Base-by-base conservation (phyloP, 2,888 invertebrate species). In the Aspidiotus destructor region DNA sequence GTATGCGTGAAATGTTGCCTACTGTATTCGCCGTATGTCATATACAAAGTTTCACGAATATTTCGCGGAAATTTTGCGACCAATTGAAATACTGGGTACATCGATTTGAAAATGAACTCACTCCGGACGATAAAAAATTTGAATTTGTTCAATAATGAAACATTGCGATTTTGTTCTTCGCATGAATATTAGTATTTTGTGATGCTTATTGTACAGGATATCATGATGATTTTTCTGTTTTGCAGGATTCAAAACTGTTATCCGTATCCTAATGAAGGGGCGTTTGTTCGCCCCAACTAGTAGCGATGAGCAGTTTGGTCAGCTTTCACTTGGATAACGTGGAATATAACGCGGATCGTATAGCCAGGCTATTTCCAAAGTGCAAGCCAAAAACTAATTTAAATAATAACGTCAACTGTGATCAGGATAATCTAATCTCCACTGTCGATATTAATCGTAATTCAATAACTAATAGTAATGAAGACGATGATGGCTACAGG, bases 221-320 rank as follows among this genome's bases (percentile, higher is more conserved):
- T 28, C 28, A 28, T 28, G 28, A 28, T 5, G 1, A 41, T 41
- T 15, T 28, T 28, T 28, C 5, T 5, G 28, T 5, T 54, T 64
- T 44, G 17, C 67, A 67, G 67, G 67, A 60, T 60, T 60, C 44
- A 60, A 44, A 42, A 44, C 48, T 28, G 48, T 58, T 58, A 8
- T 42, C 44, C 48, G 11, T 52, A 58, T 67, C 67, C 67, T 58
- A 28, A 67, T 67, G 67, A 67, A 60, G 67, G 67, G 67, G 67
- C 67, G 67, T 60, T 58, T 67, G 58, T 44, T 67, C 67, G 58
- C 44, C 60, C 44, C 58, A 67, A 60, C 58, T 52, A 67, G 40
- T 48, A 67, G 67, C 67, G 67, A 69, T 69, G 69, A 69, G 62
- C 69, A 69, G 69, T 44, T 53, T 69, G 62, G 69, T 69, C 55